These are phyloP conservation scores for Neofelis nebulosa DNA, from an alignment of 2,113 vertebrate genomes.

Conservation along the genomic window DNA sequence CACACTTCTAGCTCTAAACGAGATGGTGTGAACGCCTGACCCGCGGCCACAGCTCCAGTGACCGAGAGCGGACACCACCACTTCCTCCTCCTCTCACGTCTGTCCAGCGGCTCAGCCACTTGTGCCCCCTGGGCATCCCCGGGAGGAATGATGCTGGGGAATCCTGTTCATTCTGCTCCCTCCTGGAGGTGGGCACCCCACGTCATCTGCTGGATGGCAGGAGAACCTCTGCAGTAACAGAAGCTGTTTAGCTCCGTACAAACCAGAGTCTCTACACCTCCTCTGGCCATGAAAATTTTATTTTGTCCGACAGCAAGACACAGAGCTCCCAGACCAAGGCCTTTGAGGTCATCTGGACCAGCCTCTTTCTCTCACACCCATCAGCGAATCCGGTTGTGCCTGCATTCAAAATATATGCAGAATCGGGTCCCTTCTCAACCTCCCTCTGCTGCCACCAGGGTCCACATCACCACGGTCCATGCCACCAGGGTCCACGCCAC, in stretches of 20 bases:
- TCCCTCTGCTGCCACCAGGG: not conserved
- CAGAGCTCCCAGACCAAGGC: not conserved
- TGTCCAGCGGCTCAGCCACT: fast-evolving
- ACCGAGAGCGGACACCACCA: fast-evolving
- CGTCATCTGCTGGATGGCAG: not conserved
- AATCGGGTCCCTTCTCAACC: not conserved
- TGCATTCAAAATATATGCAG: not conserved
- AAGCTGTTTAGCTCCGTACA: not conserved
- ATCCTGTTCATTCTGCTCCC: not conserved
- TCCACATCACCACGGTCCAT: not conserved
- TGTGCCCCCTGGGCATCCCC: not conserved
- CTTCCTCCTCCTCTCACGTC: fast-evolving
- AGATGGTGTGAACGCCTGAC: not conserved
- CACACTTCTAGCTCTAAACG: too few species aligned
- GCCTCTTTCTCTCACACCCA: not conserved
- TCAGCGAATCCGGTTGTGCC: too few species aligned
- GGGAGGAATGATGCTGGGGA: fast-evolving
- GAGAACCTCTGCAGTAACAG: not conserved
- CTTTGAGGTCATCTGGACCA: not conserved
- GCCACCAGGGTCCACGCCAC: fast-evolving
- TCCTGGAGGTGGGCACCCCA: not conserved
- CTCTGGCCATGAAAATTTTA: not conserved
- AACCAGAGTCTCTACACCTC: not conserved
- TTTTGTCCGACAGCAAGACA: not conserved
- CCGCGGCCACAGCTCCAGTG: not conserved